Percentiles rank a stretch among this genome's conserved stretches.
Evolutionary conservation across 2,113 vertebrate species (phyloP).

Genomic region (Paralichthys olivaceus): DNA sequence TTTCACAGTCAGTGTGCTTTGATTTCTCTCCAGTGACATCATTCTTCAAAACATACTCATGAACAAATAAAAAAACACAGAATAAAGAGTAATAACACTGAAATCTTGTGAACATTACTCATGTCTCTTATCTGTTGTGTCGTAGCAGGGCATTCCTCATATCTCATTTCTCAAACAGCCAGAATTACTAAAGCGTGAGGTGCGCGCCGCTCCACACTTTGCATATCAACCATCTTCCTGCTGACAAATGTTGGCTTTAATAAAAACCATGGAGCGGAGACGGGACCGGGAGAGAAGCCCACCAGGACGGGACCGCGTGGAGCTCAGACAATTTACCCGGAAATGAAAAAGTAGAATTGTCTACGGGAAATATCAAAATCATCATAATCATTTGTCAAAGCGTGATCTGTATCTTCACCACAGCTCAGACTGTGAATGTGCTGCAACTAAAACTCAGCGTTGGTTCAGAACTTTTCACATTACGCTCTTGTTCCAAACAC

Average conservation of each 20-base stretch:
- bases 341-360: slow-evolving; percentile 89
- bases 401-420: slow-evolving; percentile 71
- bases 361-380: slow-evolving; percentile 77
- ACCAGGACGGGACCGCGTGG: slow-evolving; percentile 63
- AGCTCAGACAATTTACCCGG: slow-evolving; percentile 79
- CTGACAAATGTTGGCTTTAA: slow-evolving; percentile 88
- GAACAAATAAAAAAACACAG: slow-evolving; percentile 73
- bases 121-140: slow-evolving; percentile 91
- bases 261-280: slow-evolving; percentile 78
- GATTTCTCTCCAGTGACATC: slow-evolving; percentile 38
- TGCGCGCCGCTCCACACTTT: slow-evolving; percentile 83
- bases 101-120: slow-evolving; percentile 82
- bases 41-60: slow-evolving; percentile 49
- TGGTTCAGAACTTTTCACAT: slow-evolving; percentile 53
- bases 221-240: slow-evolving; percentile 92
- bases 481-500: slow-evolving; percentile 22
- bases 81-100: slow-evolving; percentile 78
- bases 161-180: slow-evolving; percentile 80
- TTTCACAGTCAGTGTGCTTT: neutral
- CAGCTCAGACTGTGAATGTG: slow-evolving; percentile 50
- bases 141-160: slow-evolving; percentile 84
- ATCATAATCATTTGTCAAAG: slow-evolving; percentile 83
- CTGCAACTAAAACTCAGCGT: slow-evolving; percentile 26
- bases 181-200: slow-evolving; percentile 87
- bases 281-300: slow-evolving; percentile 53